These are phyloP conservation scores for Phataginus tetradactyla DNA, from an alignment of 2,797 vertebrate genomes.

Conservation along the genomic window DNA sequence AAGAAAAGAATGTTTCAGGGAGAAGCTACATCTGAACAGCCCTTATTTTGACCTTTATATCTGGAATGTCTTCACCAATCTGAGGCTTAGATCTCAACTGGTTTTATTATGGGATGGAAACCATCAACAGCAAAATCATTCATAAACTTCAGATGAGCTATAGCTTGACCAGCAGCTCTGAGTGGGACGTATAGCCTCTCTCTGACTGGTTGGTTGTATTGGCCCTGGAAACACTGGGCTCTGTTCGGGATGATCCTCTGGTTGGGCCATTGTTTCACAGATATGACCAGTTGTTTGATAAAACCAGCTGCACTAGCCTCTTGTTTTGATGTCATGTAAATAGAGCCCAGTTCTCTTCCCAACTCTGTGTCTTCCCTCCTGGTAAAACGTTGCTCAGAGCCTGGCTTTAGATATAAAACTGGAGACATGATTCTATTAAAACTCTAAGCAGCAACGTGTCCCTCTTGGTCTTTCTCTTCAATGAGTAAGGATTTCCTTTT, in stretches of 20 bases:
- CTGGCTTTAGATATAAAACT: background rate
- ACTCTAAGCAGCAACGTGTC: background rate
- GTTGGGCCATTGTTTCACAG: constrained; percentile 33
- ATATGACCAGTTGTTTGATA: constrained; percentile 44
- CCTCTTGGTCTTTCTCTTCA: background rate
- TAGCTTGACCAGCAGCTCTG: background rate
- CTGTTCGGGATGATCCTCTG: background rate
- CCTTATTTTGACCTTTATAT: constrained; percentile 12
- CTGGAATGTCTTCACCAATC: constrained; percentile 47
- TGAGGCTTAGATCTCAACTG: constrained; percentile 4
- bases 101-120: constrained; percentile 58
- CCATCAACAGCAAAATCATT: constrained; percentile 64
- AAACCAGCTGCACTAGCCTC: constrained; percentile 27
- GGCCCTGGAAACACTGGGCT: background rate
- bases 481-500: background rate
- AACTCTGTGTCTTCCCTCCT: constrained; percentile 7
- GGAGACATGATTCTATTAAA: background rate
- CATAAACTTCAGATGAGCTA: constrained; percentile 62
- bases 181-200: background rate
- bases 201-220: constrained; percentile 61
- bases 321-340: constrained; percentile 59
- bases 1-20: constrained; percentile 29
- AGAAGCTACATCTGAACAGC: constrained; percentile 47
- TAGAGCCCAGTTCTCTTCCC: background rate
- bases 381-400: constrained; percentile 6